These are phyloP conservation scores for Ectobius pallidus DNA, from an alignment of 2,888 invertebrate genomes.

Conservation along the genomic window DNA sequence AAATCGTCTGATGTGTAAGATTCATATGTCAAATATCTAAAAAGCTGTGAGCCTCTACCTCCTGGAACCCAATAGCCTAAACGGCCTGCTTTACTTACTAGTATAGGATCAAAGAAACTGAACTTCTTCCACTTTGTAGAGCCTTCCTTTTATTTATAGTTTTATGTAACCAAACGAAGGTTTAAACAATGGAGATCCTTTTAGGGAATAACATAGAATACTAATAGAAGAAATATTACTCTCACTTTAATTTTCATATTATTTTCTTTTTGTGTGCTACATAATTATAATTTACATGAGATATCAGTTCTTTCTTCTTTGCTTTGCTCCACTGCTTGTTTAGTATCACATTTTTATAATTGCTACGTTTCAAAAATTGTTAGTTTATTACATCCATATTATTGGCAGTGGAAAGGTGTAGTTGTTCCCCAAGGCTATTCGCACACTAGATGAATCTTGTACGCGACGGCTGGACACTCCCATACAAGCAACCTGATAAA, in stretches of 20 bases:
- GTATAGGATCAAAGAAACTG: too few relatives aligned
- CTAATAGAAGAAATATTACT: not conserved
- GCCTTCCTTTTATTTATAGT: too few relatives aligned
- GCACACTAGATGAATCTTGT: slow-evolving; percentile 16
- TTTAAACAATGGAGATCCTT: too few relatives aligned
- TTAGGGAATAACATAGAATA: too few relatives aligned
- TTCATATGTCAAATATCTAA: too few relatives aligned
- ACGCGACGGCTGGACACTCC: not conserved
- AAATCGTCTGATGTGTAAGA: too few relatives aligned
- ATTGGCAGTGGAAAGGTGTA: not conserved
- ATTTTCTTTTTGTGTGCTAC: not conserved
- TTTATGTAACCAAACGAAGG: too few relatives aligned
- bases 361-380: slow-evolving; percentile 28
- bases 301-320: not conserved
- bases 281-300: not conserved
- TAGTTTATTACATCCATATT: slow-evolving; percentile 16
- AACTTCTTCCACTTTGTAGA: too few relatives aligned
- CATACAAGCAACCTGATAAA: not conserved
- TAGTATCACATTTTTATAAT: slow-evolving; percentile 26
- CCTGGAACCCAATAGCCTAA: too few relatives aligned
- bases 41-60: too few relatives aligned
- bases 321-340: not conserved
- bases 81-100: too few relatives aligned
- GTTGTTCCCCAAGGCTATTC: not conserved
- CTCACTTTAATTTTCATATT: not conserved